A percentile compares a stretch with the other conserved stretches of the same genome.
These are phyloP conservation scores for Drosophila stalkeri DNA, from an alignment of 2,888 invertebrate species.

Conservation along the genomic window DNA sequence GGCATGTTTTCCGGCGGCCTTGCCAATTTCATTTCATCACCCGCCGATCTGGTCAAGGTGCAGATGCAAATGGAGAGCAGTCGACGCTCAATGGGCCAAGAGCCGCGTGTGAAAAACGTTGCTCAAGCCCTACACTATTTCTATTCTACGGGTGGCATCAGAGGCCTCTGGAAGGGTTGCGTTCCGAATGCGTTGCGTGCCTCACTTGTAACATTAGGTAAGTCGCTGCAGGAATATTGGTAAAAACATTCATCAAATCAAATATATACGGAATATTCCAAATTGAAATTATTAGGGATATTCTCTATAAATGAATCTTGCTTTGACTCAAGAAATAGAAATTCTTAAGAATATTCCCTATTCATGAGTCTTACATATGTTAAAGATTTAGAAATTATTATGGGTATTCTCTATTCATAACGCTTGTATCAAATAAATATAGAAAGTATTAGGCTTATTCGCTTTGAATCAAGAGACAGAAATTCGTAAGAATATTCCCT, in stretches of 20 bases:
- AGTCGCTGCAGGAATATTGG: slow-evolving; percentile 3
- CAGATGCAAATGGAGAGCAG: slow-evolving; percentile 96
- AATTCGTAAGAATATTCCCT: neutral
- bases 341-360: too few species aligned
- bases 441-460: too few species aligned
- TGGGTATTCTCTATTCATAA: too few species aligned
- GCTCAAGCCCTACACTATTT: slow-evolving; percentile 90
- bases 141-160: slow-evolving; percentile 89
- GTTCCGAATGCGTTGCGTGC: slow-evolving; percentile 93
- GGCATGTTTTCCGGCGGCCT: slow-evolving; percentile 27
- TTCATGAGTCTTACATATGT: too few species aligned
- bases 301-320: too few species aligned
- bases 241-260: too few species aligned
- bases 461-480: too few species aligned
- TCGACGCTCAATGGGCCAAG: slow-evolving; percentile 90
- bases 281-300: too few species aligned
- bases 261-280: too few species aligned
- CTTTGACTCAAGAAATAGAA: too few species aligned
- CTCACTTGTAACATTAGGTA: slow-evolving; percentile 90
- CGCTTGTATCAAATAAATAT: too few species aligned
- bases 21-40: slow-evolving; percentile 86
- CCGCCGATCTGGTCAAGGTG: slow-evolving; percentile 95
- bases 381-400: too few species aligned
- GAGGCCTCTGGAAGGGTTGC: slow-evolving; percentile 94
- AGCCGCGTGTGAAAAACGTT: slow-evolving; percentile 90